A percentile compares a stretch with the other conserved stretches of the same genome.
phyloP scores from a whole-genome alignment of 2,113 vertebrate genomes.

The Grantiella picta region DNA sequence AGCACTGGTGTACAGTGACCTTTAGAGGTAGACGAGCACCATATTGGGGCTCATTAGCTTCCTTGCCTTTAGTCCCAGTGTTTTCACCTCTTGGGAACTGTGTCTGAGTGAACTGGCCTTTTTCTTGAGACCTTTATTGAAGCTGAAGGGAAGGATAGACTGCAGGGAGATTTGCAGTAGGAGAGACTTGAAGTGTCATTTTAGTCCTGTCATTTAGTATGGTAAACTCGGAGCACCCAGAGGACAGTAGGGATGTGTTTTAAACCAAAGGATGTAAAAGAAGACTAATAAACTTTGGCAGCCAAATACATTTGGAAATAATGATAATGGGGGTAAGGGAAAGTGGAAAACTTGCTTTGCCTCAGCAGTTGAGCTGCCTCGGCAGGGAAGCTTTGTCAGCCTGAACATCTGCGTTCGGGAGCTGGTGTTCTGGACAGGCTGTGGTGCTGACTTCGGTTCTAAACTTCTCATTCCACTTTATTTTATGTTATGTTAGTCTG shows the following conservation, averaged over 20 bases:
- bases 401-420: neutral
- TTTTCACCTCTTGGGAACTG: neutral
- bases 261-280: neutral
- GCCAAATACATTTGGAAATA: neutral
- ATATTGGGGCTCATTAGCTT: neutral
- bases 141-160: neutral
- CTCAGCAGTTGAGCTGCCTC: neutral
- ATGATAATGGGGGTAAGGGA: neutral
- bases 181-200: neutral
- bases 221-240: accelerated
- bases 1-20: neutral
- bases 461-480: neutral
- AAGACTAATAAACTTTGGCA: neutral
- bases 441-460: neutral
- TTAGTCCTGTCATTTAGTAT: neutral
- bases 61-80: neutral
- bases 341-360: neutral
- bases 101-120: neutral
- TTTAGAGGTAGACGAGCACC: neutral
- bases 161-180: neutral
- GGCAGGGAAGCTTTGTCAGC: neutral
- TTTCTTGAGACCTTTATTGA: neutral
- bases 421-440: neutral
- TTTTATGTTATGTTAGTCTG: neutral
- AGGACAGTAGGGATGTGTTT: neutral